phyloP scores from a whole-genome alignment of 2,797 vertebrate species.

The Thamnophis elegans region DNA sequence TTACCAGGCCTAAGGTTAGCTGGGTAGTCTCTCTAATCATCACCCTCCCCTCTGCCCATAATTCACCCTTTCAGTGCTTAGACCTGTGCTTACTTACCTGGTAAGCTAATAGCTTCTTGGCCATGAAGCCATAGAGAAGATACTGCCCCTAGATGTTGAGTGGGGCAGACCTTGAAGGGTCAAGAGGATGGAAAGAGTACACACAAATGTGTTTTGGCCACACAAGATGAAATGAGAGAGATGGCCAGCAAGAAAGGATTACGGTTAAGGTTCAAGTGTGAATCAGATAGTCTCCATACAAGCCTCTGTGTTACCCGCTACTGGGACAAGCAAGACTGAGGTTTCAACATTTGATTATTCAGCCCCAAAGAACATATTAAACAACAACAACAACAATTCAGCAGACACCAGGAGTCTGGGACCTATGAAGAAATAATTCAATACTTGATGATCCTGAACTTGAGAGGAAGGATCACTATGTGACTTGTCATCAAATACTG shows the following conservation, averaged over 20 bases:
- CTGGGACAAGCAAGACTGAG: background rate
- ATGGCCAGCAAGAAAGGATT: background rate
- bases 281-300: background rate
- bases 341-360: background rate
- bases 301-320: background rate
- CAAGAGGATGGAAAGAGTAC: background rate
- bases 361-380: background rate
- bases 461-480: background rate
- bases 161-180: background rate
- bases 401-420: background rate
- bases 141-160: background rate
- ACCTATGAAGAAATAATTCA: background rate
- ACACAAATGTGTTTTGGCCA: background rate
- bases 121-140: background rate
- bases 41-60: background rate
- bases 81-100: background rate
- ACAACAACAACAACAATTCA: background rate
- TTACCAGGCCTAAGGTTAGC: background rate
- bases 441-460: background rate
- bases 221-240: background rate
- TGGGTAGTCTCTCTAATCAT: background rate
- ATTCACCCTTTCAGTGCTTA: background rate
- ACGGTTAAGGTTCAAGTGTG: background rate
- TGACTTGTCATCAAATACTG: constrained; percentile 57
- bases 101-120: background rate